A percentile compares a stretch with the other conserved stretches of the same genome.
These are phyloP conservation scores for Aromia moschata DNA, from an alignment of 2,888 invertebrate species.

Conservation along the genomic window DNA sequence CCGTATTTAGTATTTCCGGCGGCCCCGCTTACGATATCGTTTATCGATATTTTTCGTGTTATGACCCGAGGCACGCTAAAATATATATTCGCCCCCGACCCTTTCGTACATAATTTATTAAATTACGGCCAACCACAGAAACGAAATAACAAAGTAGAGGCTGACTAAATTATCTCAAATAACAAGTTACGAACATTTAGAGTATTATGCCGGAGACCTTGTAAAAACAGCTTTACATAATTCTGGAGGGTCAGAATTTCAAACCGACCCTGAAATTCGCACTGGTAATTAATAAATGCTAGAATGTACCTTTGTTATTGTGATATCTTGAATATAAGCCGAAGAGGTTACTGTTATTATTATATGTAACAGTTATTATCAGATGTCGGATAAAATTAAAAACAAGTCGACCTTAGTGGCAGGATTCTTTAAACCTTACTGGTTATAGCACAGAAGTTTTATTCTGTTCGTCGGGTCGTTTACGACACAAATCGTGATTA, in stretches of 20 bases:
- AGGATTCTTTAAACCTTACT: too few relatives aligned
- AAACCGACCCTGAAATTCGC: background rate
- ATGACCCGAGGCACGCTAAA: conserved; percentile 2
- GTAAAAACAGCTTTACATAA: conserved; percentile 8
- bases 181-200: conserved; percentile 17
- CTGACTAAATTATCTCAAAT: conserved; percentile 13
- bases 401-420: too few relatives aligned
- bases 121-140: conserved; percentile 5
- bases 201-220: conserved; percentile 8
- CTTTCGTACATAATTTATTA: conserved; percentile 10
- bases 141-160: conserved; percentile 4
- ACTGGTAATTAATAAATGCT: background rate
- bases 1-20: background rate
- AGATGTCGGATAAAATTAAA: too few relatives aligned
- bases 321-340: too few relatives aligned
- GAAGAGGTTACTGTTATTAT: too few relatives aligned
- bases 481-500: too few relatives aligned
- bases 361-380: too few relatives aligned
- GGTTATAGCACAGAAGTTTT: too few relatives aligned
- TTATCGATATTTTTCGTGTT: conserved; percentile 3
- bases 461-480: too few relatives aligned
- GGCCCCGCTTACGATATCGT: background rate
- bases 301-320: background rate
- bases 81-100: background rate
- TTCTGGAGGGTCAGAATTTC: conserved; percentile 3